A percentile compares a stretch with the other conserved stretches of the same genome.
Evolutionary conservation across 2,113 vertebrate genomes (phyloP).

Genomic region (Labeo rohita): DNA sequence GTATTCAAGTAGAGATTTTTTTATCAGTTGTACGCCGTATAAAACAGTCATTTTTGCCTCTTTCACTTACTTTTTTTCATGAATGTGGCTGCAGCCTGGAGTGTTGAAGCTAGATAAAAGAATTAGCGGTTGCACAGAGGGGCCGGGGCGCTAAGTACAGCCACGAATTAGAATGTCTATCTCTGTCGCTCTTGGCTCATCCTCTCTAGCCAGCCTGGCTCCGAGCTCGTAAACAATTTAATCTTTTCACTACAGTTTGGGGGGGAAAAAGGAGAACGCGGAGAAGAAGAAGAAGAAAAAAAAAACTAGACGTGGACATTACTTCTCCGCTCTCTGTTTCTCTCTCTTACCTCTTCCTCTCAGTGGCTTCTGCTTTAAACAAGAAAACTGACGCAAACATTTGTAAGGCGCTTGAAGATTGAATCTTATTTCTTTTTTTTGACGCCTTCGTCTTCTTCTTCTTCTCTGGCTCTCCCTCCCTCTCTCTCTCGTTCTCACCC

Average conservation of each 20-base stretch:
- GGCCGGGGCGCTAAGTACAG: conserved; percentile 87
- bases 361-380: conserved; percentile 74
- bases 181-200: conserved; percentile 97
- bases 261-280: conserved; percentile 80
- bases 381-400: conserved; percentile 79
- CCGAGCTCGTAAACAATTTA: conserved; percentile 97
- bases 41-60: conserved; percentile 88
- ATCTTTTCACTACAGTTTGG: conserved; percentile 96
- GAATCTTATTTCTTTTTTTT: conserved; percentile 76
- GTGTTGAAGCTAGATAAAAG: conserved; percentile 99
- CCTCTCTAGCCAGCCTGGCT: conserved; percentile 86
- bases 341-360: conserved; percentile 61
- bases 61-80: conserved; percentile 79
- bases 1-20: conserved; percentile 94
- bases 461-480: conserved; percentile 51
- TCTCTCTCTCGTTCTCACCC: conserved; percentile 60
- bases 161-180: conserved; percentile 97
- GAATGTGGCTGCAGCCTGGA: conserved; percentile 94
- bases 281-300: conserved; percentile 26
- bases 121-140: conserved; percentile 94
- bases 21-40: conserved; percentile 88
- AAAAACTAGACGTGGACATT: conserved; percentile 67
- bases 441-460: conserved; percentile 56
- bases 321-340: conserved; percentile 51
- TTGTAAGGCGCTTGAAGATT: conserved; percentile 80